These are phyloP conservation scores for Diceros bicornis DNA, from an alignment of 2,797 vertebrate species.

Conservation along the genomic window DNA sequence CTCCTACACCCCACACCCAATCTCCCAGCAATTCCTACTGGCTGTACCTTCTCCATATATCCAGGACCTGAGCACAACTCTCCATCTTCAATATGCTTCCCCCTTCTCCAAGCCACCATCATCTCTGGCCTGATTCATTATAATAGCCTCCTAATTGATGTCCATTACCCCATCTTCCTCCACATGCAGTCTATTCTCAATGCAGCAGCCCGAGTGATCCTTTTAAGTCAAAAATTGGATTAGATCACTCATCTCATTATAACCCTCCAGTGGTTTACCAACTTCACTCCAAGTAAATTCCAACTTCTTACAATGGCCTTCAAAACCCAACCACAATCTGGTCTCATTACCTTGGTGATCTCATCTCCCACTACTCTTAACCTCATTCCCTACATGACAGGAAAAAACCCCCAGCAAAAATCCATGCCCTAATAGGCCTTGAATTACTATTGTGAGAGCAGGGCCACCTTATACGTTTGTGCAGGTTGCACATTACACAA, in stretches of 20 bases:
- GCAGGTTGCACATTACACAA: neutral
- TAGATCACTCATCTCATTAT: neutral
- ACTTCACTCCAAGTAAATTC: constrained; percentile 10
- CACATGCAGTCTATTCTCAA: neutral
- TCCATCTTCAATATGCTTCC: neutral
- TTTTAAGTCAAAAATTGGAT: neutral
- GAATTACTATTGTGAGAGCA: neutral
- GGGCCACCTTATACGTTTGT: neutral
- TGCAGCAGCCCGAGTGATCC: neutral
- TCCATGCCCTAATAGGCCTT: neutral
- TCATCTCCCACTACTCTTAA: neutral
- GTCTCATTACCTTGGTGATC: neutral
- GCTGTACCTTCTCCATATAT: neutral
- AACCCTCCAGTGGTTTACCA: constrained; percentile 34
- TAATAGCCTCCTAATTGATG: neutral
- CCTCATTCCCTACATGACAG: neutral
- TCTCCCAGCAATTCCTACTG: neutral
- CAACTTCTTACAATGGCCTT: constrained; percentile 44
- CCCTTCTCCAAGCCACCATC: neutral
- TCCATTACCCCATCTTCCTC: neutral
- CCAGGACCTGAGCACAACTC: neutral
- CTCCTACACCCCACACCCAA: neutral
- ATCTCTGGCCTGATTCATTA: neutral
- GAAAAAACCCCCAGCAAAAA: neutral
- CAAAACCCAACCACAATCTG: neutral